These are phyloP conservation scores for Thunnus maccoyii DNA, from an alignment of 2,113 vertebrate species.

Conservation along the genomic window DNA sequence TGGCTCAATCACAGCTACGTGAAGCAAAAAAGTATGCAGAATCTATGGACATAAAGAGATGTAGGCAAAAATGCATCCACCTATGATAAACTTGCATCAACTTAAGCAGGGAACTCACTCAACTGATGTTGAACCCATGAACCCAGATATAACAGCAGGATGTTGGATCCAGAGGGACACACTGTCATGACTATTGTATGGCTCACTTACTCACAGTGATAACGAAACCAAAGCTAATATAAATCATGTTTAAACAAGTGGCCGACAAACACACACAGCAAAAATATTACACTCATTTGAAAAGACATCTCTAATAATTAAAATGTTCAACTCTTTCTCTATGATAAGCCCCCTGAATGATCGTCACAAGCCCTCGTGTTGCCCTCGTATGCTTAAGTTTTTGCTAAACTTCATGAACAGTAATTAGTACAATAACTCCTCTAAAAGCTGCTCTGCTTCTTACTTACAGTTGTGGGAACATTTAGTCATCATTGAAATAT, in stretches of 20 bases:
- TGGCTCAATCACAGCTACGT: background rate
- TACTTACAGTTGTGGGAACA: constrained; percentile 98
- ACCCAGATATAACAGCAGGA: background rate
- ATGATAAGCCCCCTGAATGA: too few relatives aligned
- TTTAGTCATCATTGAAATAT: constrained; percentile 94
- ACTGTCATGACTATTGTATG: too few relatives aligned
- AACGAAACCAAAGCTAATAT: too few relatives aligned
- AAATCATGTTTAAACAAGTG: too few relatives aligned
- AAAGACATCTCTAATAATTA: too few relatives aligned
- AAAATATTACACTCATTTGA: too few relatives aligned
- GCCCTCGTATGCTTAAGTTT: background rate
- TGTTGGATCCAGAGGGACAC: background rate
- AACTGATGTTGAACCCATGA: too few relatives aligned
- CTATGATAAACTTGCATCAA: background rate
- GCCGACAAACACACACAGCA: too few relatives aligned
- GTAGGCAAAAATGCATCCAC: background rate
- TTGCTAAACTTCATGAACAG: too few relatives aligned
- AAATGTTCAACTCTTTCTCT: too few relatives aligned
- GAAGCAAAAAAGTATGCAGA: background rate
- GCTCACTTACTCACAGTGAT: too few relatives aligned
- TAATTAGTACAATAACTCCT: background rate
- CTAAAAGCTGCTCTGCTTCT: background rate
- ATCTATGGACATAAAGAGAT: background rate
- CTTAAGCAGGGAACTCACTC: background rate
- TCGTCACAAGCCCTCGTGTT: background rate